Conservation (phyloP, 1,140 invertebrate genomes). For the Cecropterus lyciades region DNA sequence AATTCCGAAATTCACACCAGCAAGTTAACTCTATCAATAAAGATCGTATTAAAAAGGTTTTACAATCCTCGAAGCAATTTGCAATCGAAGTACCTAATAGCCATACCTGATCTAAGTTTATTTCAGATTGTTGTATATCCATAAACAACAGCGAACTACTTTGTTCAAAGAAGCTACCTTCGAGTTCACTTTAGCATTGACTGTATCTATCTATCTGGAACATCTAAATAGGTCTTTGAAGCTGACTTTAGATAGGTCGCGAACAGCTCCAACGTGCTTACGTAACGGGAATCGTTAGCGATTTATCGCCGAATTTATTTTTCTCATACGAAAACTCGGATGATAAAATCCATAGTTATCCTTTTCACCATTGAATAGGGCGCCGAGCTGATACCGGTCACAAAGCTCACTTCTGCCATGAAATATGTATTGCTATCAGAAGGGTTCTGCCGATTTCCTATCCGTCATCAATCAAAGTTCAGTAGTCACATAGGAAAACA, state of each 20-base stretch:
- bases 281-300: conserved; percentile 8
- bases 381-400: conserved; percentile 56
- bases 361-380: conserved; percentile 54
- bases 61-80: too few species aligned
- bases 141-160: neutral
- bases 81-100: too few species aligned
- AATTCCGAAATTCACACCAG: too few species aligned
- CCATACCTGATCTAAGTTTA: too few species aligned
- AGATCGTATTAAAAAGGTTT: too few species aligned
- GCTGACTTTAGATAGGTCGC: conserved; percentile 5
- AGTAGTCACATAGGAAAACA: conserved; percentile 37
- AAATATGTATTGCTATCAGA: conserved; percentile 74
- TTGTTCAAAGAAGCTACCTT: neutral
- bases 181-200: neutral
- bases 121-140: neutral
- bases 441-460: conserved; percentile 47
- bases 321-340: neutral
- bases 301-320: conserved; percentile 24
- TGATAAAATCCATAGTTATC: conserved; percentile 45
- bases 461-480: conserved; percentile 50
- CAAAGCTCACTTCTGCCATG: conserved; percentile 59
- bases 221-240: neutral
- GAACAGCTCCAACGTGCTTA: conserved; percentile 4
- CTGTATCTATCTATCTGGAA: neutral
- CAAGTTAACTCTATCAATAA: too few species aligned